Percentiles rank a stretch among this genome's conserved stretches.
These are phyloP conservation scores for Tinea pellionella DNA, from an alignment of 2,888 invertebrate genomes.

Conservation along the genomic window DNA sequence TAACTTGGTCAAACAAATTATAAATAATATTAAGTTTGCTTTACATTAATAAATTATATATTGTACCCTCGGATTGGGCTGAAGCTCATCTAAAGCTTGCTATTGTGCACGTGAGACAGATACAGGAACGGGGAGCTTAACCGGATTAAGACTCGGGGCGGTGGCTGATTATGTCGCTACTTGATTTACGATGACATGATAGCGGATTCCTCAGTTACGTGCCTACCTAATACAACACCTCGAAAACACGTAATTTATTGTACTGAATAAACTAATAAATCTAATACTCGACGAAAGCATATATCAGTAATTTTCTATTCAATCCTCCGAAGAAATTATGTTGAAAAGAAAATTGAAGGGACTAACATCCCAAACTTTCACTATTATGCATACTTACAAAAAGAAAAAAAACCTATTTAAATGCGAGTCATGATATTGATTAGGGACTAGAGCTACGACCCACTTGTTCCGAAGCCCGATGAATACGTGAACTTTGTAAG, in stretches of 20 bases:
- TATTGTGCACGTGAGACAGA: constrained; percentile 54
- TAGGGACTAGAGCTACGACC: constrained; percentile 55
- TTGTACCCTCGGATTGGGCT: constrained; percentile 22
- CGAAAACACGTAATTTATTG: constrained; percentile 55
- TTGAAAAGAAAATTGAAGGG: not conserved
- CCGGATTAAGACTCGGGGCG: constrained; percentile 52
- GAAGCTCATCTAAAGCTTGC: constrained; percentile 34
- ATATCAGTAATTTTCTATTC: constrained; percentile 39
- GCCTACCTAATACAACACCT: constrained; percentile 44
- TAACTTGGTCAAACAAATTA: not conserved
- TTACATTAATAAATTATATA: constrained; percentile 28
- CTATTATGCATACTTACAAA: constrained; percentile 36
- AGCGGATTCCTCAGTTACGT: constrained; percentile 35
- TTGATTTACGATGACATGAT: constrained; percentile 65
- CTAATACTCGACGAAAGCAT: constrained; percentile 38
- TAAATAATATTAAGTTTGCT: constrained; percentile 28
- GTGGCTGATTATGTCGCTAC: constrained; percentile 57
- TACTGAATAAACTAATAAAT: constrained; percentile 45
- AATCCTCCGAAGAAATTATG: not conserved
- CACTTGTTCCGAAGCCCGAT: constrained; percentile 27
- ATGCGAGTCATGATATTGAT: constrained; percentile 59
- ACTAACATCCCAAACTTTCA: constrained; percentile 32
- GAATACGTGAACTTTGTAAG: constrained; percentile 17
- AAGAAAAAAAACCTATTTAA: constrained; percentile 54
- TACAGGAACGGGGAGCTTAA: constrained; percentile 56